These are phyloP conservation scores for Meliscaeva auricollis DNA, from an alignment of 2,888 invertebrate species.

Conservation along the genomic window DNA sequence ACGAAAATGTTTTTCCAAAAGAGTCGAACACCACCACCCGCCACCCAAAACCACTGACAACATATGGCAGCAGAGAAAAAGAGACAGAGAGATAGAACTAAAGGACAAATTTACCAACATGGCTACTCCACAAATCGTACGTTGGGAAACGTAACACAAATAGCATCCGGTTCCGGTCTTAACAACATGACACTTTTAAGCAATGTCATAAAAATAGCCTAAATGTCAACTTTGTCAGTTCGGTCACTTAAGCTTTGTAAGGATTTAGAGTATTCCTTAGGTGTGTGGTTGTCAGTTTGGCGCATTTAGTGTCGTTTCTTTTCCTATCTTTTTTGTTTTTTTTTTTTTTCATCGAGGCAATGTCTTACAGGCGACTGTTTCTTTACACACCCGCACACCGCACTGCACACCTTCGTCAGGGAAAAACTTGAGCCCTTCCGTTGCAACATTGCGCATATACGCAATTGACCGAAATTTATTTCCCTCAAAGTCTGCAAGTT, in stretches of 20 bases:
- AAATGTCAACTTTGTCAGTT: slow-evolving; percentile 74
- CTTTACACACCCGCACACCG: background rate
- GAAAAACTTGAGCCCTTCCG: slow-evolving; percentile 9
- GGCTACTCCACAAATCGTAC: slow-evolving; percentile 71
- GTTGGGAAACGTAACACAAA: slow-evolving; percentile 75
- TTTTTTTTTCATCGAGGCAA: background rate
- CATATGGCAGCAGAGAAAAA: background rate
- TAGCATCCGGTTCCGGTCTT: slow-evolving; percentile 75
- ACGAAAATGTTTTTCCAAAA: slow-evolving; percentile 53
- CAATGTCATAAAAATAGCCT: slow-evolving; percentile 72
- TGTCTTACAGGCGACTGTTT: background rate
- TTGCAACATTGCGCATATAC: slow-evolving; percentile 70
- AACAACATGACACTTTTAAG: slow-evolving; percentile 75
- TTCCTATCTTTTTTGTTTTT: too few relatives aligned
- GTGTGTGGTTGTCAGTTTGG: slow-evolving; percentile 35
- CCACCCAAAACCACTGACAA: background rate
- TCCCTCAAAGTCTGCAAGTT: slow-evolving; percentile 61
- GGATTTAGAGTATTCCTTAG: background rate
- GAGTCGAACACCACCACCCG: background rate
- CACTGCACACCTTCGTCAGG: background rate
- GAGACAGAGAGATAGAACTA: background rate
- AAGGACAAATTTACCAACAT: slow-evolving; percentile 59
- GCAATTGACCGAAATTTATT: slow-evolving; percentile 72
- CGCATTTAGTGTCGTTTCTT: slow-evolving; percentile 1
- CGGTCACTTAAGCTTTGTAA: slow-evolving; percentile 17